These are phyloP conservation scores for Diadophis punctatus DNA, from an alignment of 2,113 vertebrate species.

Conservation along the genomic window DNA sequence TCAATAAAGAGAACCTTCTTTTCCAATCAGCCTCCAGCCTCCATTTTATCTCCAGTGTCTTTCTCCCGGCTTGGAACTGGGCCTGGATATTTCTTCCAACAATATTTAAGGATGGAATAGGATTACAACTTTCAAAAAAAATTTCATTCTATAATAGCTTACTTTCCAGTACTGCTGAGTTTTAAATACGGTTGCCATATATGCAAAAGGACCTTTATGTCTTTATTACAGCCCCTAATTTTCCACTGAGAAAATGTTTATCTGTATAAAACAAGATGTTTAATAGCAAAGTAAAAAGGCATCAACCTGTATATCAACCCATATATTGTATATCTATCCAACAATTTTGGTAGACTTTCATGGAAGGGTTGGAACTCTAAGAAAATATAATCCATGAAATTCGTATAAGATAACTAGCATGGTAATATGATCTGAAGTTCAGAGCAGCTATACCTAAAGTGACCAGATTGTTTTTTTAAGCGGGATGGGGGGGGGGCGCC, in stretches of 20 bases:
- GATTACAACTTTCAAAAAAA: not conserved
- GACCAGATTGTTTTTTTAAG: too few relatives aligned
- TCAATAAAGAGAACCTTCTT: too few relatives aligned
- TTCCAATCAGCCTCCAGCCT: too few relatives aligned
- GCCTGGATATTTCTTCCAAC: too few relatives aligned
- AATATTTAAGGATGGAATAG: not conserved
- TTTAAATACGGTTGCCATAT: not conserved
- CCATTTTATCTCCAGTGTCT: too few relatives aligned
- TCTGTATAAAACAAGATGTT: not conserved
- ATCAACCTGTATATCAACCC: not conserved
- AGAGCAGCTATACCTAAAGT: not conserved
- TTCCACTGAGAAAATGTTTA: not conserved
- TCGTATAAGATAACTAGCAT: not conserved
- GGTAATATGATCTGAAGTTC: not conserved
- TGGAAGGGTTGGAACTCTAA: not conserved
- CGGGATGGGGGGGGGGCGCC: too few relatives aligned
- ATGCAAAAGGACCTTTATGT: not conserved
- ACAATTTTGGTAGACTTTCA: not conserved
- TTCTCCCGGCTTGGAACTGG: too few relatives aligned
- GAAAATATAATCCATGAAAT: not conserved
- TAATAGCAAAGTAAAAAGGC: not conserved
- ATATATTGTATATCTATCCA: not conserved
- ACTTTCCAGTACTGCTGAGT: not conserved
- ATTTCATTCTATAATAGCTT: not conserved
- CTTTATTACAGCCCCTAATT: not conserved